These are phyloP conservation scores for Erethizon dorsatum DNA, from an alignment of 2,797 vertebrate species.

Conservation along the genomic window DNA sequence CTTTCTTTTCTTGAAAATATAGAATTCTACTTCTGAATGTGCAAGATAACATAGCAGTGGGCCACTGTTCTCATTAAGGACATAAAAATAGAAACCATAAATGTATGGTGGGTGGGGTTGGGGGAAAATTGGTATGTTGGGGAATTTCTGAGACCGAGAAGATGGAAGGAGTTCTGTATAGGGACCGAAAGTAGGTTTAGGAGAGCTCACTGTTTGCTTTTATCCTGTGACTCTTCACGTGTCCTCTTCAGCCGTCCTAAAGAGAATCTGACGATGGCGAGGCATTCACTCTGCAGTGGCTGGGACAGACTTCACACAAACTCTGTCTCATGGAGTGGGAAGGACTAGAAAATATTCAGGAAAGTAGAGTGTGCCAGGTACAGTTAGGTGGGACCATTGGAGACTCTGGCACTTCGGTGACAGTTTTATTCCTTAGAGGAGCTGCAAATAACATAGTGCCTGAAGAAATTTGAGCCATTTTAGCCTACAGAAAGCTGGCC, in stretches of 20 bases:
- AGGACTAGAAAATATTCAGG: not conserved
- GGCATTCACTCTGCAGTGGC: not conserved
- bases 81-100: not conserved
- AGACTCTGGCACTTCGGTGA: not conserved
- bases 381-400: not conserved
- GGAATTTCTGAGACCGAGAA: not conserved
- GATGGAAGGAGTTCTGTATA: not conserved
- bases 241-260: not conserved
- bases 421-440: not conserved
- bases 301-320: not conserved
- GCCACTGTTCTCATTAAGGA: not conserved
- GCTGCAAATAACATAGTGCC: not conserved
- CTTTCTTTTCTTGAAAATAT: slow-evolving; percentile 53
- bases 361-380: not conserved
- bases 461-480: slow-evolving; percentile 2
- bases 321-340: too few species aligned
- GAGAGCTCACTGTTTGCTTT: not conserved
- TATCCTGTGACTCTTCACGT: not conserved
- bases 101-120: too few species aligned
- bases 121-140: not conserved
- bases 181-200: not conserved
- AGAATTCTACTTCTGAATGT: not conserved
- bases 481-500: not conserved
- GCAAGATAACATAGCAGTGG: not conserved
- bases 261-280: not conserved